Conservation (phyloP, 2,113 vertebrate species). For the Ondatra zibethicus region DNA sequence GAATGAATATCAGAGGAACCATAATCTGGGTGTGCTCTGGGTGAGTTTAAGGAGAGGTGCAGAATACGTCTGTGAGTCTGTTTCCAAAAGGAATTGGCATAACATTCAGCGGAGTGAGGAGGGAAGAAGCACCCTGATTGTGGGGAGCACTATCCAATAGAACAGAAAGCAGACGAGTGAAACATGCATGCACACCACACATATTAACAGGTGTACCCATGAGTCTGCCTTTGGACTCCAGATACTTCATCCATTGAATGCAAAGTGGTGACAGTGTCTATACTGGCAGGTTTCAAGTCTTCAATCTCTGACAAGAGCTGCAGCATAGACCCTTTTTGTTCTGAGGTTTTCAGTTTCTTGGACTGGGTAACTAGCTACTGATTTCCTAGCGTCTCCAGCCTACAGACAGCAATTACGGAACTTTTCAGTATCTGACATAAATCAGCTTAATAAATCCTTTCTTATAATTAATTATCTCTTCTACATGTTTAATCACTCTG, state of each 20-base stretch:
- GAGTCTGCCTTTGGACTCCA: neutral
- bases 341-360: neutral
- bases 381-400: neutral
- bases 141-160: neutral
- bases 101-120: neutral
- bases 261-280: neutral
- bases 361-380: neutral
- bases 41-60: neutral
- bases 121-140: neutral
- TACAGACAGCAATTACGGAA: neutral
- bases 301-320: neutral
- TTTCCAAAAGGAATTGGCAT: neutral
- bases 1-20: neutral
- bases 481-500: neutral
- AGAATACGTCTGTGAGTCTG: neutral
- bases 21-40: neutral
- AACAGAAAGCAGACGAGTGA: neutral
- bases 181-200: too few relatives aligned
- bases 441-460: neutral
- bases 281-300: neutral
- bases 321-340: neutral
- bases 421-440: neutral
- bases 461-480: neutral
- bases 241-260: neutral
- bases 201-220: neutral